Evolutionary conservation across 2,113 vertebrate species (phyloP), one percentile per base, ranked within the genome.

Genomic region (Oenanthe oenanthe): DNA sequence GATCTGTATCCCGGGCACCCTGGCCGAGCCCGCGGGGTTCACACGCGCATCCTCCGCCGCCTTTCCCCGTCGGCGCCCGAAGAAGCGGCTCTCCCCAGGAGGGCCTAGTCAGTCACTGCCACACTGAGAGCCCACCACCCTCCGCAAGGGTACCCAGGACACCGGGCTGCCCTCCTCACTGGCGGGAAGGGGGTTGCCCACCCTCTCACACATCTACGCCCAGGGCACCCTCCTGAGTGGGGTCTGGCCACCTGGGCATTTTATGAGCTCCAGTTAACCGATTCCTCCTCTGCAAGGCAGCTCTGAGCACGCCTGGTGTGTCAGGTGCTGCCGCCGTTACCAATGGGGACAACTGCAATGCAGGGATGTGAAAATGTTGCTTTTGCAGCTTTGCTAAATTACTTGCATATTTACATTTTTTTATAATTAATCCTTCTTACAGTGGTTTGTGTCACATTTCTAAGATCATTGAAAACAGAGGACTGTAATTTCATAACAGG

Each of bases 111-210:
- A 14, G 32, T 5, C 50, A 6, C 10, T 17, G 14, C 32, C 26
- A 3, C 36, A 5, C 0, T 10, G 25, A 22, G 31, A 34, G 24
- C 25, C 6, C 36, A 11, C 2, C 3, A 16, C 12, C 3, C n/a
- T 21, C 40, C 13, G 0, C n/a, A 13, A 2, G n/a, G 50, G 4
- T 22, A 2, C 2, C 34, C 20, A 12, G 28, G 36, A 24, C 47
- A 5, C 7, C 2, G 4, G 13, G 28, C 62, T 13, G 2, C 15
- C 17, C 3, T 0, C 43, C 48, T 12, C 5, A 1, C n/a, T 2
- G 3, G 17, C 1, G 4, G 50, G 17, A 70, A 32, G 13, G 36
- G 8, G 36, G 3, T 6, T 16, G 3, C 32, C 43, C 67, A 25
- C 13, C 38, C 18, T 57, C 38, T 24, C 10, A 8, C 5, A 5